Conservation (phyloP, 2,797 vertebrate species). For the Trichosurus vulpecula region DNA sequence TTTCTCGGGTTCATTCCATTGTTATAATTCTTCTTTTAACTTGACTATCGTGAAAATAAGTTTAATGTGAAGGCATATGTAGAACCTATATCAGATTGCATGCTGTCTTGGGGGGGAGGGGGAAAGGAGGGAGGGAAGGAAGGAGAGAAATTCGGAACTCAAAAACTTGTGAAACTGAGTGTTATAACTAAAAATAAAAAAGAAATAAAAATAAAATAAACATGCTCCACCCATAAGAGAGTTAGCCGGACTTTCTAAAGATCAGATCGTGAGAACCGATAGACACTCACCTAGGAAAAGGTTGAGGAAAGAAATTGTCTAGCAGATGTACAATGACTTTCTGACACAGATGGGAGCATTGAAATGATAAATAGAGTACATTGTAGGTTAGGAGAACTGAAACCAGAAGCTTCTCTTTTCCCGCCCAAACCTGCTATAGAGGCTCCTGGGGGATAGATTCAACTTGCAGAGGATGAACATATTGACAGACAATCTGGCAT, state of each 20-base stretch:
- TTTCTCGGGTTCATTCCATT: no score
- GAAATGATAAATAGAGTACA: neutral
- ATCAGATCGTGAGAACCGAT: neutral
- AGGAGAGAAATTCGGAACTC: no score
- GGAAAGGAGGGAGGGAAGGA: no score
- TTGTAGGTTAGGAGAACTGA: neutral
- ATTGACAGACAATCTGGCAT: neutral
- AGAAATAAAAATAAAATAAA: no score
- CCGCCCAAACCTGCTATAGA: no score
- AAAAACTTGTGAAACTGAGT: no score
- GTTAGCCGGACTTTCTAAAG: neutral
- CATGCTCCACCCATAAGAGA: neutral
- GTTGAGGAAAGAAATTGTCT: neutral
- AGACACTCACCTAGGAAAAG: neutral
- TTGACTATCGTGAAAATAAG: no score
- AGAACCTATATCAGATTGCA: no score
- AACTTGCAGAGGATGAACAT: neutral
- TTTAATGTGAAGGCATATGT: no score
- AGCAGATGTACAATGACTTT: neutral
- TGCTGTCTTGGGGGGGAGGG: no score
- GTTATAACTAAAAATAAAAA: no score
- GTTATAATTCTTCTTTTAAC: no score
- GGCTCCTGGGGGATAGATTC: neutral
- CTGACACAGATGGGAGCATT: neutral
- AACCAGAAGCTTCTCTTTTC: neutral